Conservation (phyloP, 2,888 invertebrate species). For the Thereva unica region DNA sequence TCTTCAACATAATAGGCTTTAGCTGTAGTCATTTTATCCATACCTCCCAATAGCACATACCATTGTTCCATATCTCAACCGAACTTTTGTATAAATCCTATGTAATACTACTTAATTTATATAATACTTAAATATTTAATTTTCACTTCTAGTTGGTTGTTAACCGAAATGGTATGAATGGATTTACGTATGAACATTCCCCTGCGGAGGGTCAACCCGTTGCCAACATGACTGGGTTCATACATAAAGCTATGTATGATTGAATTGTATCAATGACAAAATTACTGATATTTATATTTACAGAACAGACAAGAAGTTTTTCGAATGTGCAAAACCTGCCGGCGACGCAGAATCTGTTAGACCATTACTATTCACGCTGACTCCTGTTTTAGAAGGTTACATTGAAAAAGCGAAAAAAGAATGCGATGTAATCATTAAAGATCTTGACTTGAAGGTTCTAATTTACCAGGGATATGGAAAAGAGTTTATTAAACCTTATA, state of each 20-base stretch:
- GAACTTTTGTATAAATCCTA: not conserved
- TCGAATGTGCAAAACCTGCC: constrained; percentile 1
- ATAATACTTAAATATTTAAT: not conserved
- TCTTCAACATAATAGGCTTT: no score
- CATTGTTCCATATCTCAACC: no score
- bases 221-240: constrained; percentile 80
- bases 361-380: constrained; percentile 62
- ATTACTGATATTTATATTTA: not conserved
- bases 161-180: constrained; percentile 78
- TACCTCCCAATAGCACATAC: no score
- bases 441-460: constrained; percentile 80
- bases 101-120: not conserved
- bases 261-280: no score
- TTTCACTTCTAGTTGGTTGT: constrained; percentile 70
- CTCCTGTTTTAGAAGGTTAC: constrained; percentile 60
- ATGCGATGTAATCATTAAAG: constrained; percentile 70
- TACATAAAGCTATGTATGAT: constrained; percentile 73
- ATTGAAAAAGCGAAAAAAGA: constrained; percentile 67
- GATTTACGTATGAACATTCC: constrained; percentile 91
- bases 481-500: constrained; percentile 82
- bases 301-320: constrained; percentile 14
- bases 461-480: constrained; percentile 83
- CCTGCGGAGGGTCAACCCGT: constrained; percentile 94
- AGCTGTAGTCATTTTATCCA: no score
- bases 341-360: constrained; percentile 42